These are phyloP conservation scores for Arge pagana DNA, from an alignment of 2,888 invertebrate genomes.

Conservation along the genomic window DNA sequence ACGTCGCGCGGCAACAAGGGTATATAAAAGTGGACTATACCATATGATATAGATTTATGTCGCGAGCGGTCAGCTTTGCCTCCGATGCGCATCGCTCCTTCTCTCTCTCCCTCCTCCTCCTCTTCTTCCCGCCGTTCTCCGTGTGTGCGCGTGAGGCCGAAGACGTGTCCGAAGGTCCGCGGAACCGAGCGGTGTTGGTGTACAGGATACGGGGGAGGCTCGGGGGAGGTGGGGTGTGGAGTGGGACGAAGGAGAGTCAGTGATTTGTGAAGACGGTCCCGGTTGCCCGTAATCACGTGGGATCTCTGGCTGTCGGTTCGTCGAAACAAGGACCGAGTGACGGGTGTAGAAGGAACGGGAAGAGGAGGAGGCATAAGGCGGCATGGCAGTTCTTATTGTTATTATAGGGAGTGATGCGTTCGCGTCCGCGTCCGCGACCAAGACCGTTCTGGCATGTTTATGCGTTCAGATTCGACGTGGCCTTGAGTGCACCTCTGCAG, in stretches of 20 bases:
- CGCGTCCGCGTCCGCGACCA: slow-evolving; percentile 44
- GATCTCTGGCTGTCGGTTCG: slow-evolving; percentile 52
- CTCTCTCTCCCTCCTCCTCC: no score
- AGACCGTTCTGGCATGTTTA: slow-evolving; percentile 50
- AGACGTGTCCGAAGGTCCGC: slow-evolving; percentile 5
- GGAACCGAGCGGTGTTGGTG: slow-evolving; percentile 31
- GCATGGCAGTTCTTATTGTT: slow-evolving; percentile 52
- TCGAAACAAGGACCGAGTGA: background rate
- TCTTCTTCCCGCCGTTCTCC: background rate
- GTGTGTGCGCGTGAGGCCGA: slow-evolving; percentile 13
- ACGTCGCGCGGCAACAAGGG: slow-evolving; percentile 18
- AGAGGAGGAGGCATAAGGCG: slow-evolving; percentile 30
- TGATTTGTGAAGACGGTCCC: slow-evolving; percentile 59
- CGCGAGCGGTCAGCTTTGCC: slow-evolving; percentile 31
- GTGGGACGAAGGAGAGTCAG: slow-evolving; percentile 37
- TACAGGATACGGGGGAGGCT: slow-evolving; percentile 34
- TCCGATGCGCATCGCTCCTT: slow-evolving; percentile 29
- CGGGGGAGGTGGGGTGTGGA: slow-evolving; percentile 22
- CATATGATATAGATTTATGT: slow-evolving; percentile 50
- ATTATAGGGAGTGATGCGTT: slow-evolving; percentile 56
- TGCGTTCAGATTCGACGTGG: slow-evolving; percentile 55
- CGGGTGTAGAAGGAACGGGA: slow-evolving; percentile 19
- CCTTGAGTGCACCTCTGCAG: slow-evolving; percentile 51
- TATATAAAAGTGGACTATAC: slow-evolving; percentile 23
- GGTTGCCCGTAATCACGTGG: slow-evolving; percentile 57